Percentiles rank a stretch among this genome's conserved stretches.
Evolutionary conservation across 2,113 vertebrate genomes (phyloP).

Genomic region (Zapornia atra): DNA sequence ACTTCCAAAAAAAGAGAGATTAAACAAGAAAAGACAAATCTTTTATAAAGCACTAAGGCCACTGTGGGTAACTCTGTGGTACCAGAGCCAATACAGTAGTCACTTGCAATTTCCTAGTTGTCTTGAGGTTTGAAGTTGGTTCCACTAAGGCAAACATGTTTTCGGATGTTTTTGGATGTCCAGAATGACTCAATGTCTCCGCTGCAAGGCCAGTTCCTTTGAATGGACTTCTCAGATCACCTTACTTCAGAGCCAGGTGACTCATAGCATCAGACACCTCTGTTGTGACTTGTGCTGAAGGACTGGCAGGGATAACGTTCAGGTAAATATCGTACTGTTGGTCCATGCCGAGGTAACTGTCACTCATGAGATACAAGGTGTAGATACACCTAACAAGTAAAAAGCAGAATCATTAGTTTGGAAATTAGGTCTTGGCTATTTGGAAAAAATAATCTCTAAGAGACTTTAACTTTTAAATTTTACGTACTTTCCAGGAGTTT

Average conservation of each 20-base stretch:
- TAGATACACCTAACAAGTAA: slow-evolving; percentile 87
- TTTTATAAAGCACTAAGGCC: slow-evolving; percentile 71
- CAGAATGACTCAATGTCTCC: slow-evolving; percentile 37
- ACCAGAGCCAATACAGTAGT: slow-evolving; percentile 62
- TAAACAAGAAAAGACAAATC: slow-evolving; percentile 63
- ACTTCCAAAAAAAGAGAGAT: slow-evolving; percentile 43
- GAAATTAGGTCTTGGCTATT: neutral
- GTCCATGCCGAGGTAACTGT: slow-evolving; percentile 97
- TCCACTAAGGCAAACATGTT: slow-evolving; percentile 69
- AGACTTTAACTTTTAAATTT: neutral
- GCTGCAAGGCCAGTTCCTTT: slow-evolving; percentile 21
- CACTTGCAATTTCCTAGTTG: slow-evolving; percentile 35
- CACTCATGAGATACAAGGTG: slow-evolving; percentile 95
- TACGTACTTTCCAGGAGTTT: slow-evolving; percentile 88
- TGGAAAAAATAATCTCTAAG: neutral
- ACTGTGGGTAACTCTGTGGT: slow-evolving; percentile 59
- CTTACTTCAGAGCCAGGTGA: slow-evolving; percentile 65
- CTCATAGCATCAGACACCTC: slow-evolving; percentile 71
- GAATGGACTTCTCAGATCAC: neutral
- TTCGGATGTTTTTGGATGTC: slow-evolving; percentile 25
- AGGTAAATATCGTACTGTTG: slow-evolving; percentile 96
- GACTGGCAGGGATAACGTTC: slow-evolving; percentile 77
- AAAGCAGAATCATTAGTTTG: neutral
- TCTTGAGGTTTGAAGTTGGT: slow-evolving; percentile 75
- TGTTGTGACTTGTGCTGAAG: slow-evolving; percentile 76